Base-by-base conservation (phyloP, 2,113 vertebrate species). In the Reinhardtius hippoglossoides region DNA sequence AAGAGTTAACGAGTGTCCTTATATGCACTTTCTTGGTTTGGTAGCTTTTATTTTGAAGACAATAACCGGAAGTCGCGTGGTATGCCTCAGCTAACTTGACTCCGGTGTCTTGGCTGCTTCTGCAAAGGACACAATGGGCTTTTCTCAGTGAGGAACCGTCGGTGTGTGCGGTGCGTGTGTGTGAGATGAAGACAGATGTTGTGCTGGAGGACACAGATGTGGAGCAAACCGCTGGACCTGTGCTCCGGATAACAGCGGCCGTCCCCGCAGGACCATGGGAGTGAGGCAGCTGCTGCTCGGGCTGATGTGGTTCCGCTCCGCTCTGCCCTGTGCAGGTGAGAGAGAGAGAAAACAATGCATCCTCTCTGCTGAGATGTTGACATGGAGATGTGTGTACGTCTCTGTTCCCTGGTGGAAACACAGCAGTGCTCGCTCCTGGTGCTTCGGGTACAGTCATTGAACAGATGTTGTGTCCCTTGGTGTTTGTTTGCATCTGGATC, bases 281-380 rank as follows among this genome's bases (percentile, higher is more conserved):
- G 80, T 14, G 69, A 67, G 56, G 78, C 54, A 9, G 78, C 76
- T 48, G 86, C 62, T 63, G 61, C 37, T 89, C 20, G 76, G 68
- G 14, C 83, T 87, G 86, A 73, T 90, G 81, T 85, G 89, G 86
- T 0, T 87, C 80, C 78, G 85, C 83, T 76, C 67, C 1, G 72
- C 74, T 71, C 67, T 27, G 84, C 81, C 90, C 57, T 67, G 71
- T 81, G 87, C 90, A 92, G 90, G 91, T 92, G 85, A 92, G 87
- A 20, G 44, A 44, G 42, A 16, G 16, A n/a, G 60, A 16, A 26
- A 23, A 89, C 89, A 84, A 88, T 72, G 68, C 71, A 21, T 52
- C 57, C 5, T 21, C 59, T 3, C 42, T 20, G 66, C 63, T n/a
- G 23, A 44, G 1, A 31, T 55, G 69, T 59, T 67, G 3, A 21